Base-by-base conservation (phyloP, 1,140 invertebrate species). In the Zaprionus capensis region DNA sequence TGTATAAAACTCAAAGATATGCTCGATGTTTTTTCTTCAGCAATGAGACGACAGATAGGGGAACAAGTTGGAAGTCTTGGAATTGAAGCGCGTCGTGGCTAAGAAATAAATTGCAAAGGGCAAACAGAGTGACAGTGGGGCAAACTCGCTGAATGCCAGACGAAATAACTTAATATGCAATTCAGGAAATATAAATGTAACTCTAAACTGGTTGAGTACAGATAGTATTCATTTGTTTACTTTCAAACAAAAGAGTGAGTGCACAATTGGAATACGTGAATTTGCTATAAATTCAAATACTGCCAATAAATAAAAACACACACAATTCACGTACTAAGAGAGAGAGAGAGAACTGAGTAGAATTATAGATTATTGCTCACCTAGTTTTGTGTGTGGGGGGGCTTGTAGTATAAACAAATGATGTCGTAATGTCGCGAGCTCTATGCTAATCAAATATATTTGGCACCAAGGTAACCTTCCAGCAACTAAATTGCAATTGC, bases 1-100 rank as follows among this genome's bases (percentile, higher is more conserved):
- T 80, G 83, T 88, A 81, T 84, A 78, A 88, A 78, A 75, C 81
- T 87, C 66, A 67, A 84, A 84, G 84, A 84, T 87, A 81, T 66
- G 75, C 72, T 80, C 67, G 65, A 26, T 63, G 68, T 73, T 76
- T 57, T 66, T 44, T 63, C 44, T 72, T 44, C 56, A 49, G 46
- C 53, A 69, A 51, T 46, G 22, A 67, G 65, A 74, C 58, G 76
- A 41, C 31, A 61, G 41, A 78, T 61, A 57, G 31, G 55, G 20
- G n/a, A 38, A 46, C 41, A 46, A 62, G 46, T 51, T 51, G 46
- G 17, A 58, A 65, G 55, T 78, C 75, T 9, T 46, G 41, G 71
- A 81, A 88, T 81, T 87, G 81, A 87, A 84, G 85, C 81, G 84
- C 81, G 75, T 81, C 75, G 85, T 81, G 78, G 69, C 84, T 65